Evolutionary conservation across 2,113 vertebrate species (phyloP), one percentile per base, ranked within the genome.

Genomic region (Ammodytes marinus): DNA sequence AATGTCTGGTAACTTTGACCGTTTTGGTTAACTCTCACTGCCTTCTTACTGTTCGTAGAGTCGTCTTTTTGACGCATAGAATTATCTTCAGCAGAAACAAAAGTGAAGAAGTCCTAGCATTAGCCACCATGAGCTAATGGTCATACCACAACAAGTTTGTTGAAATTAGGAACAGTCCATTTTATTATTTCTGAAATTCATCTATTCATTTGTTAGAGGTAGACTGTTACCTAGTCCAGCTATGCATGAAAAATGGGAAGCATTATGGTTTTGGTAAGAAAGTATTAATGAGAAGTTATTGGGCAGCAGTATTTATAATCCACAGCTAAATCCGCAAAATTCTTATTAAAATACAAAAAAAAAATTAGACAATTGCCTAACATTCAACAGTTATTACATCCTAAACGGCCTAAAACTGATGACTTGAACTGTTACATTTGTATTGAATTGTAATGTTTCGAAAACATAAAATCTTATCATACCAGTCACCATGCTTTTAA

Each of bases 361-460:
- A 27, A 27, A 27, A 27, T 17, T 43, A 61, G 42, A 70, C 14
- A 2, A 17, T 46, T 12, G 19, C 40, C 37, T 70, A 5, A 35
- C 27, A 8, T 58, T 2, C 4, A 47, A 59, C 17, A 19, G 40
- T 15, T 39, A 19, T 19, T 49, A 49, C 10, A 61, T 59, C 35
- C n/a, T 50, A 19, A 50, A 73, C 6, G 39, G 37, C 0, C 37
- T 46, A 40, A 68, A 50, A 68, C 2, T 15, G 37, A 40, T 14
- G 4, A 50, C 9, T 49, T 43, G 2, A 78, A 17, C 15, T 27
- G 40, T 60, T 67, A 3, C n/a, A 17, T 49, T 61, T 53, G 45
- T 69, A 11, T n/a, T 69, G 49, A 83, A 50, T 63, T 49, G 35
- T 39, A 37, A 60, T 3, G 8, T 49, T 49, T 71, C 27, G 39